Conservation (phyloP, 2,797 vertebrate genomes). For the Hemibagrus guttatus region DNA sequence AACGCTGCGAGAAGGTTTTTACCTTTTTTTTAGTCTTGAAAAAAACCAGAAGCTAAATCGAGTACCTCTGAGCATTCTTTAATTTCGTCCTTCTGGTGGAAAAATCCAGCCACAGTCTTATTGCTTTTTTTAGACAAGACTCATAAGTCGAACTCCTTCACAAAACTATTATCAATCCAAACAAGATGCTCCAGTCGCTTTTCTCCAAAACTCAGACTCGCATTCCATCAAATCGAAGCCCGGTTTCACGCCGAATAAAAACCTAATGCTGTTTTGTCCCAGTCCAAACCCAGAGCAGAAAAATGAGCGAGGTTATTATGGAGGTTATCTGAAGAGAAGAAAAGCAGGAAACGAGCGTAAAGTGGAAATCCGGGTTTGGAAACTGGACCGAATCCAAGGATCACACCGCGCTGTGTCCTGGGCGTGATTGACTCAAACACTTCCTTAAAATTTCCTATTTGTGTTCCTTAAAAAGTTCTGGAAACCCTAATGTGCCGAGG, state of each 20-base stretch:
- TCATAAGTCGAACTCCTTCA: neutral
- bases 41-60: neutral
- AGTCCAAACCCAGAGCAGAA: neutral
- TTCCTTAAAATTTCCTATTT: slow-evolving; percentile 35
- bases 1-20: neutral
- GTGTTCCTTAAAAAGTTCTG: slow-evolving; percentile 26
- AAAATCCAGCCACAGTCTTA: neutral
- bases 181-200: neutral
- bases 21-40: neutral
- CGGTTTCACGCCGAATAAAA: neutral
- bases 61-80: neutral
- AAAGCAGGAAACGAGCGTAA: neutral
- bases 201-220: neutral
- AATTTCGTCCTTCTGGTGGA: neutral
- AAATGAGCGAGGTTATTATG: neutral
- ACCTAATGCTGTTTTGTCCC: too few species aligned
- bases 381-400: neutral
- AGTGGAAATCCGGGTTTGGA: neutral
- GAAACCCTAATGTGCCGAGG: slow-evolving; percentile 19
- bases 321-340: neutral
- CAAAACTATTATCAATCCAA: neutral
- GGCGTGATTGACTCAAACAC: slow-evolving; percentile 3
- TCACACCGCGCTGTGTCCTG: neutral
- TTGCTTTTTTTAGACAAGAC: neutral
- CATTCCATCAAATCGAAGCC: neutral